Evolutionary conservation across 2,113 vertebrate species (phyloP).

Genomic region (Litocranius walleri): DNA sequence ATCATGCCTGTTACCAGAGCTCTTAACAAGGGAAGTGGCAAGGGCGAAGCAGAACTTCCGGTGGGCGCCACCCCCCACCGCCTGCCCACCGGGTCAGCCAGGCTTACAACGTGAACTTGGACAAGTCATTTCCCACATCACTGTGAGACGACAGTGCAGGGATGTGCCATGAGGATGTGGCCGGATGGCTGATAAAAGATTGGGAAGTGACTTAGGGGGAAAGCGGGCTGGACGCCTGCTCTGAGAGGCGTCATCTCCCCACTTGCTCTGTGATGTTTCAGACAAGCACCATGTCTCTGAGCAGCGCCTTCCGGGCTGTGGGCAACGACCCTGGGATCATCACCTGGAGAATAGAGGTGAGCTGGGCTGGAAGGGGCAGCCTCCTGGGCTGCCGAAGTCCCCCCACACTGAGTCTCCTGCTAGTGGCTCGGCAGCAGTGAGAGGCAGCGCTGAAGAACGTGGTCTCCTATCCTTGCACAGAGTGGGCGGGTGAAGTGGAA

Average conservation of each 20-base stretch:
- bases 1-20: neutral
- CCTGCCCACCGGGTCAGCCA: neutral
- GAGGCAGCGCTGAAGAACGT: neutral
- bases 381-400: neutral
- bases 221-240: neutral
- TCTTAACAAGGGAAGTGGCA: neutral
- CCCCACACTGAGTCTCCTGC: neutral
- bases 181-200: neutral
- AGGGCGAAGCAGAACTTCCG: neutral
- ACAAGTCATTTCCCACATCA: neutral
- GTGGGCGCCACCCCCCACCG: too few relatives aligned
- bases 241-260: neutral
- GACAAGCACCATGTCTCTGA: conserved; percentile 72
- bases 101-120: neutral
- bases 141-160: neutral
- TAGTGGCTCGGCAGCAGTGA: neutral
- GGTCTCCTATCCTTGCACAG: neutral
- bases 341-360: conserved; percentile 92
- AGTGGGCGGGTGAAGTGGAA: neutral
- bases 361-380: neutral
- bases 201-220: neutral
- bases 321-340: conserved; percentile 84
- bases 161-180: fast-evolving
- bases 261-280: conserved; percentile 38
- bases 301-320: conserved; percentile 83